These are phyloP conservation scores for Tapera naevia DNA, from an alignment of 2,797 vertebrate genomes.

Conservation along the genomic window DNA sequence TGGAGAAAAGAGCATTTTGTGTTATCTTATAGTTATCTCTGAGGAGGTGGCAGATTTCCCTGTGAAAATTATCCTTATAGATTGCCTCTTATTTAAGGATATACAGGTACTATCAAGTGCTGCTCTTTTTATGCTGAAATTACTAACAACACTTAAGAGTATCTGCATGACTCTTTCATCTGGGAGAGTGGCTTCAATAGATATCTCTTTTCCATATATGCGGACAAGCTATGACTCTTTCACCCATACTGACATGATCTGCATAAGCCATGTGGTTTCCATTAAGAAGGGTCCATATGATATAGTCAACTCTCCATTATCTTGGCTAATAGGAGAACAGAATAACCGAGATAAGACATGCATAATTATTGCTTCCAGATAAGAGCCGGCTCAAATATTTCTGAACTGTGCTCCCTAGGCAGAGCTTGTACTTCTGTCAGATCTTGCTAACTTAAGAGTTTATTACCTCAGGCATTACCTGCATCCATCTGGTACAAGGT, in stretches of 20 bases:
- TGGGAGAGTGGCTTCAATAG: neutral
- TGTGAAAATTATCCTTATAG: slow-evolving; percentile 13
- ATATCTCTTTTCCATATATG: neutral
- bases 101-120: neutral
- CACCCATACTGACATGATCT: slow-evolving; percentile 1
- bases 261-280: neutral
- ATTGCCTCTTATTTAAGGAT: slow-evolving; percentile 39
- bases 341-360: slow-evolving; percentile 54
- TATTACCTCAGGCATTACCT: slow-evolving; percentile 39
- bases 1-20: neutral
- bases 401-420: slow-evolving; percentile 5
- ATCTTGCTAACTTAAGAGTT: slow-evolving; percentile 8
- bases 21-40: slow-evolving; percentile 26
- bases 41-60: slow-evolving; percentile 6
- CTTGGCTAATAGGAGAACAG: slow-evolving; percentile 19
- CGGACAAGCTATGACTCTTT: slow-evolving; percentile 19
- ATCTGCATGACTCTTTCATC: neutral
- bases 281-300: neutral
- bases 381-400: neutral
- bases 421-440: slow-evolving; percentile 26
- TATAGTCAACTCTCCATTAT: slow-evolving; percentile 34
- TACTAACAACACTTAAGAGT: neutral
- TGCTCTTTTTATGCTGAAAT: slow-evolving; percentile 16
- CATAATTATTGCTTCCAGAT: slow-evolving; percentile 49
- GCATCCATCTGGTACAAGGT: neutral